Base-by-base conservation (phyloP, 2,113 vertebrate species). In the Peucedramus taeniatus region DNA sequence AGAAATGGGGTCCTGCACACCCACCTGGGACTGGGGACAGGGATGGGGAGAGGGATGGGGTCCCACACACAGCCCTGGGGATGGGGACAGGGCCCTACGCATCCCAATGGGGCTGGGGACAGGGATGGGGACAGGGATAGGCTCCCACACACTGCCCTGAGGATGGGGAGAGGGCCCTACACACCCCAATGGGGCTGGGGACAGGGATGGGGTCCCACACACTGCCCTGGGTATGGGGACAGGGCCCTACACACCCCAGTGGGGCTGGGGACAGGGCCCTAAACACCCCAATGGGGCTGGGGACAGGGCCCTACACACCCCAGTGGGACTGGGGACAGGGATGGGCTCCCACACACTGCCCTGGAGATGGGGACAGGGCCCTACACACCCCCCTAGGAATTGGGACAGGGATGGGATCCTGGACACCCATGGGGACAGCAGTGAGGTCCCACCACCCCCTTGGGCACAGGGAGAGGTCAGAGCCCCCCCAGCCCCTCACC, bases 401-500 rank as follows among this genome's bases (percentile, higher is more conserved):
- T 10, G 33, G 22, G 14, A 35, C 56, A n/a, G 21, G 33, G 9
- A 57, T 26, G 23, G n/a, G 8, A 2, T 10, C 56, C 56, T 19
- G 10, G 3, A 23, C 27, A 26, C 7, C 10, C 17, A 19, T 7
- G 11, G 15, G 15, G 23, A 51, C 10, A 39, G 39, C 39, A 33
- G 23, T 6, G 6, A 15, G 33, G 28, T 61, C 74, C 74, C 39
- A 54, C 64, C 45, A 19, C 13, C 15, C 17, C 21, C 10, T 5
- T 2, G 3, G 24, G 16, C 35, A 1, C 57, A 42, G 16, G 10
- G 9, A 40, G 7, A 28, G 28, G 8, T 21, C 26, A 39, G 27
- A n/a, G 6, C 31, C n/a, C 24, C 20, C 4, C 11, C n/a, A 4
- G 31, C 11, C 24, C 42, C 64, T 13, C 95, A 99, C 98, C 99